Percentiles rank a stretch among this genome's conserved stretches.
phyloP scores from a whole-genome alignment of 2,888 invertebrate species.

The Ornithoptera alexandrae region DNA sequence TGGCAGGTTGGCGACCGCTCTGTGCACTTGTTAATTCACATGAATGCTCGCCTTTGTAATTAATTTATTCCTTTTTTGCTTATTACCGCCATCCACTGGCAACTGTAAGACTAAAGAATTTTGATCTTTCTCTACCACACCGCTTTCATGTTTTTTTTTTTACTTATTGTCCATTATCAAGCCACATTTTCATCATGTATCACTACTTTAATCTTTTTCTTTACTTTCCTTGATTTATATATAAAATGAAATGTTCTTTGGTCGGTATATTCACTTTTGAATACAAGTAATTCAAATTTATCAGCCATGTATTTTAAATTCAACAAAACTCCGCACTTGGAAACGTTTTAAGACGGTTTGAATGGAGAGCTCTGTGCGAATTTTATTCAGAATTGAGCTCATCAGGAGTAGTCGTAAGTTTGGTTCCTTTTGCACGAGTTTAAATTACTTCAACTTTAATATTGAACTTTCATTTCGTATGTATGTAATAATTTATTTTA shows the following conservation, averaged over 20 bases:
- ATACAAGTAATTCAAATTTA: background rate
- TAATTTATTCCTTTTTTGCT: constrained; percentile 13
- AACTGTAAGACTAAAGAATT: background rate
- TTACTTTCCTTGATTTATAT: background rate
- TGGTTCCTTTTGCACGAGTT: constrained; percentile 8
- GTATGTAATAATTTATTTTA: no score
- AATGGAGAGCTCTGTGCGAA: constrained; percentile 13
- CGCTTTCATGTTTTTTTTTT: background rate
- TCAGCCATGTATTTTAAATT: constrained; percentile 8
- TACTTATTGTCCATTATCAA: no score
- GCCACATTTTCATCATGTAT: no score
- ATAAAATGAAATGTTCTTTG: no score
- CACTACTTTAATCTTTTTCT: background rate
- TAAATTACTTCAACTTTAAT: background rate
- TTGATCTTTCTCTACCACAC: background rate
- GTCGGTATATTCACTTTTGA: background rate
- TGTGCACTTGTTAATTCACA: constrained; percentile 6
- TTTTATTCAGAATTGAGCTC: constrained; percentile 22
- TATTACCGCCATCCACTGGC: background rate
- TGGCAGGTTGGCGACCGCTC: background rate
- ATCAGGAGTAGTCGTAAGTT: constrained; percentile 22
- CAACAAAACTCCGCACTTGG: constrained; percentile 1
- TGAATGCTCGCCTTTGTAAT: constrained; percentile 5
- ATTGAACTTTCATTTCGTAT: no score
- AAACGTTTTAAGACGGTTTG: constrained; percentile 13